Evolutionary conservation across 2,888 invertebrate genomes (phyloP).

Genomic region (Fragum whitleyi): DNA sequence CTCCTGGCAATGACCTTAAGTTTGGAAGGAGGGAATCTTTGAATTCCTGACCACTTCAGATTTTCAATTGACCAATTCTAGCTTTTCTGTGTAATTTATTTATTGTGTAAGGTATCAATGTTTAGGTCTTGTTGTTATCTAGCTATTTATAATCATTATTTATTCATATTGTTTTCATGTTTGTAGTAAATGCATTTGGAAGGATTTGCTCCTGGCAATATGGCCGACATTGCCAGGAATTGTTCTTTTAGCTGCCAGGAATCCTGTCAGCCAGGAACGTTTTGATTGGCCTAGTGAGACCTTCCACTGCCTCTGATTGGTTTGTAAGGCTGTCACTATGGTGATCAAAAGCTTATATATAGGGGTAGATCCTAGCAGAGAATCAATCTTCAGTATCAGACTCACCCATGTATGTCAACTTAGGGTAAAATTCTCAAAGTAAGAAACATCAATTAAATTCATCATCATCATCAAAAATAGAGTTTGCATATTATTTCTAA

Average conservation of each 20-base stretch:
- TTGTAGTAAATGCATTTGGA: background rate
- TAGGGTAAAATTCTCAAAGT: too few relatives aligned
- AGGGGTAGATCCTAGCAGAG: background rate
- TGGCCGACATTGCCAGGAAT: background rate
- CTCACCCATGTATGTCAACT: background rate
- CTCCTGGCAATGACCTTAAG: background rate
- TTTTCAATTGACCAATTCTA: too few relatives aligned
- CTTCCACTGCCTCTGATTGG: background rate
- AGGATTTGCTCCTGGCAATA: slow-evolving; percentile 1
- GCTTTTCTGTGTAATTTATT: too few relatives aligned
- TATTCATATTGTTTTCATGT: background rate
- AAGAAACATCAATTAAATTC: too few relatives aligned
- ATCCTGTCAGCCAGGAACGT: background rate
- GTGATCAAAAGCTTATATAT: slow-evolving; percentile 4
- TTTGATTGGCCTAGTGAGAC: background rate
- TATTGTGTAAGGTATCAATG: too few relatives aligned
- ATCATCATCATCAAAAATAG: too few relatives aligned
- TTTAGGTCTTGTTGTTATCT: background rate
- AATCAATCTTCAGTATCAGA: background rate
- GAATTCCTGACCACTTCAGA: background rate
- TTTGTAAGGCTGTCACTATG: background rate
- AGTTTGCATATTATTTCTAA: too few relatives aligned
- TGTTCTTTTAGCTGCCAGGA: background rate
- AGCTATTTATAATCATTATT: background rate
- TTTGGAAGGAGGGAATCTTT: background rate